Conservation (phyloP, 1,140 invertebrate species). For the Periplaneta americana region DNA sequence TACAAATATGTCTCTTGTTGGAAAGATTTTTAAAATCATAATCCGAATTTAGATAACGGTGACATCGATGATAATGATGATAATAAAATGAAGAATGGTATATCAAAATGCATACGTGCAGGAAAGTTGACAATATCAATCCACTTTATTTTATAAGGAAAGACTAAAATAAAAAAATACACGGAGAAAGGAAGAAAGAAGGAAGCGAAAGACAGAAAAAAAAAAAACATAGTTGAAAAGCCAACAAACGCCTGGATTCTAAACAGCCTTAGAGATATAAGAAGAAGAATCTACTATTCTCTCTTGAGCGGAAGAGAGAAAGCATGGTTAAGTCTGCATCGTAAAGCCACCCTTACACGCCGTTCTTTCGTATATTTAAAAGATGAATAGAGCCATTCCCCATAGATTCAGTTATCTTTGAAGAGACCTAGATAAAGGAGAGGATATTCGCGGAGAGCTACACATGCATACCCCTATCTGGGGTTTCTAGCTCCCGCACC, state of each 20-base stretch:
- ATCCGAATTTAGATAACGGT: too few relatives aligned
- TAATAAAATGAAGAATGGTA: too few relatives aligned
- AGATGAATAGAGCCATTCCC: slow-evolving; percentile 28
- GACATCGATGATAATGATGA: too few relatives aligned
- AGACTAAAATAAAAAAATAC: too few relatives aligned
- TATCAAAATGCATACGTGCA: too few relatives aligned
- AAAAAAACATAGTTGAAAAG: neutral
- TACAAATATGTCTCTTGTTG: too few relatives aligned
- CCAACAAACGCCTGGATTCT: neutral
- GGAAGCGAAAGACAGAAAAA: neutral
- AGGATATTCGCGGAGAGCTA: too few relatives aligned
- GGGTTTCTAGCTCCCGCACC: neutral
- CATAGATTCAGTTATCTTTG: slow-evolving; percentile 30
- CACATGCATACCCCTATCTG: too few relatives aligned
- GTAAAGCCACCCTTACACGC: neutral
- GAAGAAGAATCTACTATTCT: neutral
- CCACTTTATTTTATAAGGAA: too few relatives aligned
- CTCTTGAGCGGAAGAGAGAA: neutral
- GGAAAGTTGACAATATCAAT: too few relatives aligned
- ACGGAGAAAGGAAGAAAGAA: neutral
- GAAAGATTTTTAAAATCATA: too few relatives aligned
- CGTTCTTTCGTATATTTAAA: slow-evolving; percentile 23
- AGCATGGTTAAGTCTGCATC: neutral
- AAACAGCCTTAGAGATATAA: neutral
- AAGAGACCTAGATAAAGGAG: neutral